These are phyloP conservation scores for Erethizon dorsatum DNA, from an alignment of 2,797 vertebrate species.

Conservation along the genomic window DNA sequence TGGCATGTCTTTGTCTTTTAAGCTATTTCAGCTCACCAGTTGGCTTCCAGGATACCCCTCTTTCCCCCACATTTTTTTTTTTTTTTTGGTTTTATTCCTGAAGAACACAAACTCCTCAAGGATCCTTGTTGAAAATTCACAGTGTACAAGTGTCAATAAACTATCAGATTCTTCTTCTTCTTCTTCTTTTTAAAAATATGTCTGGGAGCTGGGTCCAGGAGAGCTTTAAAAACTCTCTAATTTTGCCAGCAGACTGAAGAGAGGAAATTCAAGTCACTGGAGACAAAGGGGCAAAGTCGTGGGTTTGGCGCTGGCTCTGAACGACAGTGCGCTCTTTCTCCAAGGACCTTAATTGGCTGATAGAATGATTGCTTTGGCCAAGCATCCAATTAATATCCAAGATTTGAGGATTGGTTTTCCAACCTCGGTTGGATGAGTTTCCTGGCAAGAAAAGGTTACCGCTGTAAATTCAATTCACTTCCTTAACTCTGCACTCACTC, in stretches of 20 bases:
- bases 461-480: conserved; percentile 78
- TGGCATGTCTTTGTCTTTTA: not conserved
- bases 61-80: not conserved
- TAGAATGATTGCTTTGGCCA: conserved; percentile 81
- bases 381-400: conserved; percentile 81
- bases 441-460: conserved; percentile 74
- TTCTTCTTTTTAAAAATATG: not conserved
- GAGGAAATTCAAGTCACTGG: conserved; percentile 73
- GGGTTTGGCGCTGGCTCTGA: conserved; percentile 82
- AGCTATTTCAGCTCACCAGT: not conserved
- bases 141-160: conserved; percentile 53
- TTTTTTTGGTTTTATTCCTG: conserved; percentile 37
- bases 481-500: conserved; percentile 77
- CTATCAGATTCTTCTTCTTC: not conserved
- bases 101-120: conserved; percentile 11
- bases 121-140: conserved; percentile 22
- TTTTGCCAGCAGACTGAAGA: conserved; percentile 66
- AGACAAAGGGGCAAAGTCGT: conserved; percentile 80
- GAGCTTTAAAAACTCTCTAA: conserved; percentile 50
- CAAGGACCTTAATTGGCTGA: conserved; percentile 81
- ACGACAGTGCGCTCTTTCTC: conserved; percentile 76
- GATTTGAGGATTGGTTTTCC: conserved; percentile 80
- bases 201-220: conserved; percentile 13
- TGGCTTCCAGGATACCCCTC: not conserved
- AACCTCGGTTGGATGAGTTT: conserved; percentile 78